phyloP scores from a whole-genome alignment of 2,113 vertebrate species.

The Rallus limicola region DNA sequence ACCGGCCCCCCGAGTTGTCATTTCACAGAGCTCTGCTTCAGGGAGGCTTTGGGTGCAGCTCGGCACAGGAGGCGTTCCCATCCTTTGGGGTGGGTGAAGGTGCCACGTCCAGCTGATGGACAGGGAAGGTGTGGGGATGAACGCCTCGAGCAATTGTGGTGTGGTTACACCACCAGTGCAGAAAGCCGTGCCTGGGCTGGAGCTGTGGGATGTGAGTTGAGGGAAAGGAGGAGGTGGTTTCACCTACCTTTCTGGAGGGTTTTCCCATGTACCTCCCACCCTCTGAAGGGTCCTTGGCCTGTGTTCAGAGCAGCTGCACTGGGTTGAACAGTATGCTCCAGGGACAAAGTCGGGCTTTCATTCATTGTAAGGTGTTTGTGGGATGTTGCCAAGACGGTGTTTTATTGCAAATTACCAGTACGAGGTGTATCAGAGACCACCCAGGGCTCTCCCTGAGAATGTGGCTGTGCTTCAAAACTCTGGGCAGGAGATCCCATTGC shows the following conservation, averaged over 20 bases:
- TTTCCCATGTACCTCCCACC: constrained; percentile 20
- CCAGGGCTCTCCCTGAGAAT: not conserved
- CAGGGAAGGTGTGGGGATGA: not conserved
- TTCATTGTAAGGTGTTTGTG: constrained; percentile 19
- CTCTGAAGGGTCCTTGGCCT: constrained; percentile 24
- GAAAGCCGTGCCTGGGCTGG: not conserved
- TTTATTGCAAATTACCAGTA: constrained; percentile 30
- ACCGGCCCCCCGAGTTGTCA: not conserved
- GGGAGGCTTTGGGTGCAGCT: not conserved
- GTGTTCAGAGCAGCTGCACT: constrained; percentile 21
- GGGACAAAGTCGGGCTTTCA: constrained; percentile 21
- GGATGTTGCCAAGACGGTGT: constrained; percentile 20
- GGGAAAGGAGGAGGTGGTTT: not conserved
- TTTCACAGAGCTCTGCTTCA: not conserved
- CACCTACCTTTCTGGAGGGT: not conserved
- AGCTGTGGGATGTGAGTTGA: not conserved
- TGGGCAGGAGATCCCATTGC: not conserved
- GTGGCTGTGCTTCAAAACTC: not conserved
- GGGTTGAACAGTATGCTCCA: not conserved
- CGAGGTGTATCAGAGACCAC: constrained; percentile 29
- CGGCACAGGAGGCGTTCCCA: not conserved
- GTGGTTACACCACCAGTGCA: not conserved
- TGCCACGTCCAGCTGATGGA: not conserved
- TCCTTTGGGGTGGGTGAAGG: not conserved
- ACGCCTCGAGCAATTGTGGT: accelerated